A percentile compares a stretch with the other conserved stretches of the same genome.
Conservation (phyloP, 2,113 vertebrate genomes). For the Pterocles gutturalis region DNA sequence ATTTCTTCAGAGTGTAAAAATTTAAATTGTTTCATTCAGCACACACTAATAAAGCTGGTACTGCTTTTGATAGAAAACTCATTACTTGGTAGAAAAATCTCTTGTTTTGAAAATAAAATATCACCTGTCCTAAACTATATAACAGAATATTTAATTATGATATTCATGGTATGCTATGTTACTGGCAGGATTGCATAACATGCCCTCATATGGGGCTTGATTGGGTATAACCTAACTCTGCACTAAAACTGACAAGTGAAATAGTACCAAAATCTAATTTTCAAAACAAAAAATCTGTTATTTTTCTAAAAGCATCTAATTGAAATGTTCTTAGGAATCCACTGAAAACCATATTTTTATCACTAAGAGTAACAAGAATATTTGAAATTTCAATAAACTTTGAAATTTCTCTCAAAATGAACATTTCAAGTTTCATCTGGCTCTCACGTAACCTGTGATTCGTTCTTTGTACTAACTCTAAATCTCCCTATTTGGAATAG, state of each 20-base stretch:
- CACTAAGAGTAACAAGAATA: not conserved
- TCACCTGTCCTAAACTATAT: not conserved
- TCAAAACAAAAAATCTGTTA: not conserved
- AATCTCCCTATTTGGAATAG: conserved; percentile 30
- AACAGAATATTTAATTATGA: conserved; percentile 9
- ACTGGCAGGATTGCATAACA: not conserved
- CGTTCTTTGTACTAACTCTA: not conserved
- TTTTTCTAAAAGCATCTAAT: not conserved
- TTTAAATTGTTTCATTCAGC: not conserved
- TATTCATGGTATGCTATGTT: not conserved
- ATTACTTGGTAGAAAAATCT: not conserved
- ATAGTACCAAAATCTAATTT: not conserved
- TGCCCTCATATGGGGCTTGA: not conserved
- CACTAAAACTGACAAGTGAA: not conserved
- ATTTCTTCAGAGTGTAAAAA: conserved; percentile 17
- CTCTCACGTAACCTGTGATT: conserved; percentile 11
- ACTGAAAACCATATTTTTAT: not conserved
- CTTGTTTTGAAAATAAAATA: not conserved
- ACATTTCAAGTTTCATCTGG: not conserved
- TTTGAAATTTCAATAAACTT: conserved; percentile 1
- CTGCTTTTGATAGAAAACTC: not conserved
- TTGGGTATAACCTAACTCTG: not conserved
- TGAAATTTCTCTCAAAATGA: not conserved
- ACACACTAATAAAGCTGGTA: not conserved
- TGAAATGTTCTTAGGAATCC: not conserved